A percentile compares a stretch with the other conserved stretches of the same genome.
These are phyloP conservation scores for Eucidaris tribuloides DNA, from an alignment of 35 echinoderm and acorn worm genomes.

Conservation along the genomic window DNA sequence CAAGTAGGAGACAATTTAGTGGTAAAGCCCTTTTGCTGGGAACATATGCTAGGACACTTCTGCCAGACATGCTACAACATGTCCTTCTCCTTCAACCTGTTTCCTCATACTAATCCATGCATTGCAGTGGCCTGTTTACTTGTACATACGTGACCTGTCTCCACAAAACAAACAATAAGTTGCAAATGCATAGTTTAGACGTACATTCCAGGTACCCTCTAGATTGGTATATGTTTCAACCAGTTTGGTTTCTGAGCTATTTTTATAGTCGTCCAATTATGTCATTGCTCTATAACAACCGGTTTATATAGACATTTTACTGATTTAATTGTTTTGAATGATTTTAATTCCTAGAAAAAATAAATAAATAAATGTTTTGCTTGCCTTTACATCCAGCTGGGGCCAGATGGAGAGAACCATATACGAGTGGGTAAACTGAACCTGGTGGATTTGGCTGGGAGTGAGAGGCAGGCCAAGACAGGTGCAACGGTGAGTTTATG, in stretches of 20 bases:
- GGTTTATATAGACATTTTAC: background rate
- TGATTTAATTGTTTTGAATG: background rate
- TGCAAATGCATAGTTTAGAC: too few relatives aligned
- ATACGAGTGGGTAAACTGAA: constrained; percentile 99
- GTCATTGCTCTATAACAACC: background rate
- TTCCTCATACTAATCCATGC: too few relatives aligned
- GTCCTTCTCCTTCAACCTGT: too few relatives aligned
- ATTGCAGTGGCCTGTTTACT: too few relatives aligned
- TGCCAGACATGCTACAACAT: too few relatives aligned
- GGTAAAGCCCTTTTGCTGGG: too few relatives aligned
- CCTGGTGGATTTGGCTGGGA: constrained; percentile 96
- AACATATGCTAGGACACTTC: too few relatives aligned
- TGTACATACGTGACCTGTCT: too few relatives aligned
- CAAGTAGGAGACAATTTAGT: too few relatives aligned
- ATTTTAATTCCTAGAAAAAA: background rate
- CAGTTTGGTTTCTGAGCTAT: background rate
- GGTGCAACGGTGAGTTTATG: constrained; percentile 68
- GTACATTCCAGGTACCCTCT: too few relatives aligned
- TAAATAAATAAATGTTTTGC: background rate
- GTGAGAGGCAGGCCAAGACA: constrained; percentile 95
- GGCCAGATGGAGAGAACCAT: constrained; percentile 97
- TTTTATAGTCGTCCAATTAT: background rate
- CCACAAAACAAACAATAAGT: too few relatives aligned
- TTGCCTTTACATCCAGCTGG: constrained; percentile 50
- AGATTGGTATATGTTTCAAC: too few relatives aligned